Conservation (phyloP, 2,113 vertebrate genomes). For the Nicator chloris region DNA sequence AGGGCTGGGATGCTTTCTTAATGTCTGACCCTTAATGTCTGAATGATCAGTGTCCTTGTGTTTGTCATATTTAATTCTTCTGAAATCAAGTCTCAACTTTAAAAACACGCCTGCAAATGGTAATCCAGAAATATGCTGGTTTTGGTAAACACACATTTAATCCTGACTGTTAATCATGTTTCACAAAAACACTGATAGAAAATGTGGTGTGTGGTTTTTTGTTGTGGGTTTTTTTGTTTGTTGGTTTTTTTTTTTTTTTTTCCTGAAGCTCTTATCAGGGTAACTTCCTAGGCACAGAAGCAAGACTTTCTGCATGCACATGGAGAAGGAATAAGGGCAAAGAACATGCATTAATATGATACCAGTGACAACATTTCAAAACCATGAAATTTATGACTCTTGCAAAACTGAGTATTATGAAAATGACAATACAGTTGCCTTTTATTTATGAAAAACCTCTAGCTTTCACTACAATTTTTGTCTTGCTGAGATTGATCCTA, state of each 20-base stretch:
- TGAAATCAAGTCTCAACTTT: neutral
- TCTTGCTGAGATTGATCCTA: neutral
- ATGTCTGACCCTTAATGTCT: too few species aligned
- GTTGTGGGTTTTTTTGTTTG: neutral
- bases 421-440: neutral
- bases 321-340: neutral
- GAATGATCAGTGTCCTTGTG: neutral
- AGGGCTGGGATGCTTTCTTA: neutral
- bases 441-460: neutral
- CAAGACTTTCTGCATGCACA: neutral
- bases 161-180: neutral
- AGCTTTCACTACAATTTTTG: neutral
- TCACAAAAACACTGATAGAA: neutral
- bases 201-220: neutral
- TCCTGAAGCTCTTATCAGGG: neutral
- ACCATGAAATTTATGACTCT: neutral
- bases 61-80: neutral
- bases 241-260: neutral
- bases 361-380: neutral
- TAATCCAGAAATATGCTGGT: neutral
- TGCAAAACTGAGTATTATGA: neutral
- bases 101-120: accelerated
- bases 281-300: neutral
- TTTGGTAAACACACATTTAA: neutral
- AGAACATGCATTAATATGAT: neutral